A percentile compares a stretch with the other conserved stretches of the same genome.
These are phyloP conservation scores for Octodon degus DNA, from an alignment of 2,113 vertebrate species.

Conservation along the genomic window DNA sequence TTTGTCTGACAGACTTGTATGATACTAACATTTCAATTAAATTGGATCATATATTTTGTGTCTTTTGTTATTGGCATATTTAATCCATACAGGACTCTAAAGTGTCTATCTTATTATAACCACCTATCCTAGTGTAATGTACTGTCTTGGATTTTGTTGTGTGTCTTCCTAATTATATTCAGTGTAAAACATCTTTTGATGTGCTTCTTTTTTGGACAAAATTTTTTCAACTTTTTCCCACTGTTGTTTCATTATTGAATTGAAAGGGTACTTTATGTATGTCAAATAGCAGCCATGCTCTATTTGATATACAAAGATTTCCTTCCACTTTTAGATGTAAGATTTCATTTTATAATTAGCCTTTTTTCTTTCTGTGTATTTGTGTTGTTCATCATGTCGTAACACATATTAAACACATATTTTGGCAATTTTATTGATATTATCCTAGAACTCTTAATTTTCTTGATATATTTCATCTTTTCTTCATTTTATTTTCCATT, in stretches of 20 bases:
- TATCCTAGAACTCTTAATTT: not conserved
- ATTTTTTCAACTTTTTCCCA: not conserved
- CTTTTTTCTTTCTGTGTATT: not conserved
- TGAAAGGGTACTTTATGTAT: not conserved
- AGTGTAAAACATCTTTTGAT: not conserved
- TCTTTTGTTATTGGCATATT: not conserved
- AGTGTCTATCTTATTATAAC: not conserved
- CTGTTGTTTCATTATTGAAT: not conserved
- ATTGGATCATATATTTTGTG: no score
- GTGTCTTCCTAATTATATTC: not conserved
- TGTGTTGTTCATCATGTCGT: not conserved
- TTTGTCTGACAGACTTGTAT: not conserved
- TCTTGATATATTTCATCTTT: not conserved
- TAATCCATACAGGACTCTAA: not conserved
- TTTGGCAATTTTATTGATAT: not conserved
- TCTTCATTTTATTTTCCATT: not conserved
- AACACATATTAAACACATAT: not conserved
- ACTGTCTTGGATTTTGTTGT: not conserved
- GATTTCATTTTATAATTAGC: not conserved
- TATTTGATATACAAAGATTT: not conserved
- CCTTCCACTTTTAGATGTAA: not conserved
- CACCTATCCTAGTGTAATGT: not conserved
- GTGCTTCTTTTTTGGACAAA: not conserved
- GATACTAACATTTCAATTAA: not conserved
- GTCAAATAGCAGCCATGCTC: not conserved